Conservation (phyloP, 1,140 invertebrate genomes). For the Drosophila equinoxialis region DNA sequence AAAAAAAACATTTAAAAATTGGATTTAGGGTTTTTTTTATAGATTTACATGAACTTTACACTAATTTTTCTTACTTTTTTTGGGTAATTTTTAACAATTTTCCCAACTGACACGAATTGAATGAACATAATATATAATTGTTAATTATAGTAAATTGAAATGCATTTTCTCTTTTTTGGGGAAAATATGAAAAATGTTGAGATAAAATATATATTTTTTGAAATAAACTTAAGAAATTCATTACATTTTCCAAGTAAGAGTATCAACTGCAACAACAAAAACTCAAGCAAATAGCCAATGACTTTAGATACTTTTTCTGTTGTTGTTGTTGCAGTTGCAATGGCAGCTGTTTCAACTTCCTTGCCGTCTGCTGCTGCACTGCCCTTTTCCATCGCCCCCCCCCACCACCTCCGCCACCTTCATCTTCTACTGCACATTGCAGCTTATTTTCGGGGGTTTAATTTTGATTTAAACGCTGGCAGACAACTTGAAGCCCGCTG, state of each 20-base stretch:
- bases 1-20: too few relatives aligned
- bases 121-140: too few relatives aligned
- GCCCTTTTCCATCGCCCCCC: too few relatives aligned
- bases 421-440: conserved; percentile 12
- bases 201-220: conserved; percentile 3
- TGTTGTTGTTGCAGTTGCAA: conserved; percentile 28
- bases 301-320: conserved; percentile 68
- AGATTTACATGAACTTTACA: too few relatives aligned
- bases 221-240: conserved; percentile 16
- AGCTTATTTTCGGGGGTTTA: conserved; percentile 76
- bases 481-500: conserved; percentile 67
- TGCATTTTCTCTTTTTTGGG: too few relatives aligned
- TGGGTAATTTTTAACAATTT: too few relatives aligned
- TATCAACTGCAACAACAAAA: conserved; percentile 32
- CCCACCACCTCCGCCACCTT: not conserved
- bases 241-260: conserved; percentile 14
- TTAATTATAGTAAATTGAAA: too few relatives aligned
- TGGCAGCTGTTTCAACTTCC: conserved; percentile 35
- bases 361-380: too few relatives aligned
- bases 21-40: too few relatives aligned
- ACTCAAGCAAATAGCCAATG: conserved; percentile 35
- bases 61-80: too few relatives aligned
- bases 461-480: conserved; percentile 78
- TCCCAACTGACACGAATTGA: too few relatives aligned
- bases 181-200: conserved; percentile 1